Percentiles rank a stretch among this genome's conserved stretches.
phyloP scores from a whole-genome alignment of 2,797 vertebrate genomes.

The Phoebastria nigripes region DNA sequence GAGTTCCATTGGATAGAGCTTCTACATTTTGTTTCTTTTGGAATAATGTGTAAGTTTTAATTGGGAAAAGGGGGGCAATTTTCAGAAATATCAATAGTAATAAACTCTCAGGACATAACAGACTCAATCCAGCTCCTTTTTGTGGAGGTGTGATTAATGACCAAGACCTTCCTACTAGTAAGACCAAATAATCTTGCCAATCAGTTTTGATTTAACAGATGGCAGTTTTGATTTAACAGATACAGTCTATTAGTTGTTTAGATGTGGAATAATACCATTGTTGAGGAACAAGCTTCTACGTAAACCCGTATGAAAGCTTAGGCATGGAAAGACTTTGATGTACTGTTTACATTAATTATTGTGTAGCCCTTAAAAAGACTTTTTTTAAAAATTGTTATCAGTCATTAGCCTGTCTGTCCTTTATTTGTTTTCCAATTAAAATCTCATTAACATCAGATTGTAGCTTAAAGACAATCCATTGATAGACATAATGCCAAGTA shows the following conservation, averaged over 20 bases:
- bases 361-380: slow-evolving; percentile 9
- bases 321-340: slow-evolving; percentile 61
- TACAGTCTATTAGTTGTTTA: slow-evolving; percentile 61
- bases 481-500: neutral
- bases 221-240: slow-evolving; percentile 63
- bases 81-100: neutral
- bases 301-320: slow-evolving; percentile 40
- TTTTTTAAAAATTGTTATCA: neutral
- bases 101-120: neutral
- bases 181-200: slow-evolving; percentile 53
- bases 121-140: slow-evolving; percentile 2
- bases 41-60: neutral
- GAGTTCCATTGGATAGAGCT: neutral
- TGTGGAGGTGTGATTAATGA: slow-evolving; percentile 65
- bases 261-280: slow-evolving; percentile 59
- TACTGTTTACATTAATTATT: slow-evolving; percentile 39
- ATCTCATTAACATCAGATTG: slow-evolving; percentile 27
- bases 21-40: neutral
- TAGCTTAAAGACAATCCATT: neutral
- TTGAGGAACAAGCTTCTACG: slow-evolving; percentile 36
- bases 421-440: slow-evolving; percentile 44
- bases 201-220: slow-evolving; percentile 62
- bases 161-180: slow-evolving; percentile 40
- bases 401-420: slow-evolving; percentile 13
- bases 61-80: neutral